These are phyloP conservation scores for Ascidia mentula DNA, from an alignment of 23 tunicate genomes.

Conservation along the genomic window DNA sequence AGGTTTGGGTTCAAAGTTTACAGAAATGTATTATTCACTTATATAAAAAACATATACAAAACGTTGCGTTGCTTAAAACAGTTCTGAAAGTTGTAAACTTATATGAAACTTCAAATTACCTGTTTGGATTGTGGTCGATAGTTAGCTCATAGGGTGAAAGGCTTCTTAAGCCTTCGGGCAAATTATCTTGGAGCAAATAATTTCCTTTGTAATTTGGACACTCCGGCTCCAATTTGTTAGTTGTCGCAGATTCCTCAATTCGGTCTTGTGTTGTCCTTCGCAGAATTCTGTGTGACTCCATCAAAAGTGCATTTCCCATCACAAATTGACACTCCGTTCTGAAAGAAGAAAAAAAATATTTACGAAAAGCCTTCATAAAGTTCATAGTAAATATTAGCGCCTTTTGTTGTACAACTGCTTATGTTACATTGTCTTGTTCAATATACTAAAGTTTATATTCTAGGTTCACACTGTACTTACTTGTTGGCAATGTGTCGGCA, in stretches of 20 bases:
- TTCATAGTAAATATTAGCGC: background rate
- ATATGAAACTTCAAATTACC: background rate
- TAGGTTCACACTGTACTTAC: background rate
- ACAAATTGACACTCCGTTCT: background rate
- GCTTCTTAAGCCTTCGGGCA: background rate
- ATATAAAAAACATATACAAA: background rate
- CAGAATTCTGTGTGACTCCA: background rate
- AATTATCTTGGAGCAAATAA: background rate
- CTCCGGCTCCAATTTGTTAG: background rate
- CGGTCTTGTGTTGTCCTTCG: background rate
- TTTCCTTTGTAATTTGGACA: background rate
- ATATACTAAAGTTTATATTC: background rate
- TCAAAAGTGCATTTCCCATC: background rate
- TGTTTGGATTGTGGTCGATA: constrained; percentile 23
- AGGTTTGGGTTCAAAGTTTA: background rate
- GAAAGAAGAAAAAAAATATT: background rate
- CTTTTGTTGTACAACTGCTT: no score
- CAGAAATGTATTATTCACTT: background rate
- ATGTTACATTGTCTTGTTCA: background rate
- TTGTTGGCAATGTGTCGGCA: background rate
- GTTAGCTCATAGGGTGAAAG: constrained; percentile 33
- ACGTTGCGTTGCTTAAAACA: background rate
- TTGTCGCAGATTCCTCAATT: background rate
- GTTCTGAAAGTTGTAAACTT: background rate
- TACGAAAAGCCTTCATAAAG: background rate